Evolutionary conservation across 2,113 vertebrate species (phyloP).

Genomic region (Nothobranchius furzeri): DNA sequence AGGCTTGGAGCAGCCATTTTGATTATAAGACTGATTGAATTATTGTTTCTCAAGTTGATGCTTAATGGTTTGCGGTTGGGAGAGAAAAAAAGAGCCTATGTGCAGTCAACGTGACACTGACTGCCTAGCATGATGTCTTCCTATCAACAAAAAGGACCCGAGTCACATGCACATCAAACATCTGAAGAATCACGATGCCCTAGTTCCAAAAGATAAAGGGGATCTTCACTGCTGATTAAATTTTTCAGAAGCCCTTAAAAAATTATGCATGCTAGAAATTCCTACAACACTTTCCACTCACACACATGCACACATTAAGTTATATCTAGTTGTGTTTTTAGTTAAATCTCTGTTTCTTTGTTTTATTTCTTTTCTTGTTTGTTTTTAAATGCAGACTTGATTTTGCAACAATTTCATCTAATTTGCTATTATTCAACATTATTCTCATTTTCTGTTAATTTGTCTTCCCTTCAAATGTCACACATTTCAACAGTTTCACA

Average conservation of each 20-base stretch:
- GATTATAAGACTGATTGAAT: conserved; percentile 72
- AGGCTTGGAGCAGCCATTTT: conserved; percentile 66
- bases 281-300: too few species aligned
- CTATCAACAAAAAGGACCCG: neutral
- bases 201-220: neutral
- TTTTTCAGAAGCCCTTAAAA: neutral
- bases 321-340: neutral
- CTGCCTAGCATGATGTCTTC: neutral
- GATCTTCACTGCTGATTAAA: neutral
- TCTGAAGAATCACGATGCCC: neutral
- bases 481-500: neutral
- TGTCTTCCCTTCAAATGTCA: neutral
- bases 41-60: conserved; percentile 65
- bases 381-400: neutral
- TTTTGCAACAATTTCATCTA: too few species aligned
- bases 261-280: neutral
- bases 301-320: neutral
- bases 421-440: neutral
- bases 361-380: neutral
- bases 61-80: conserved; percentile 64
- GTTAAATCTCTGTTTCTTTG: too few species aligned
- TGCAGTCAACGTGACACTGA: conserved; percentile 35
- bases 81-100: conserved; percentile 31
- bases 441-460: neutral
- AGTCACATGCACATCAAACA: neutral